Base-by-base conservation (phyloP, 2,797 vertebrate species). In the Cossypha dichroa region DNA sequence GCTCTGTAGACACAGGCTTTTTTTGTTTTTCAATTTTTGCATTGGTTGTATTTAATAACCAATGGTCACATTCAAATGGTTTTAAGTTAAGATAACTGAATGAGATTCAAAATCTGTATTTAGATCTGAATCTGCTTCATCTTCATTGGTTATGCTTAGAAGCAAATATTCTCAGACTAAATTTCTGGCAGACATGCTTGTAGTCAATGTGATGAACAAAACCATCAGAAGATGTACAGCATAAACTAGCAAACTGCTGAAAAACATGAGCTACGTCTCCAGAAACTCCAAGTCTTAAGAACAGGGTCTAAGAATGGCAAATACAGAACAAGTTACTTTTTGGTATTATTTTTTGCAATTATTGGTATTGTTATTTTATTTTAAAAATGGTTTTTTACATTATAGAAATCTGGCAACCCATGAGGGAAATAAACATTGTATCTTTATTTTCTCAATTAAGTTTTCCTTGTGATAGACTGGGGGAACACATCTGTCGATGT, bases 401-500 rank as follows among this genome's bases (percentile, higher is more conserved):
- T 84, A 26, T 60, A 94, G 56, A 88, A 93, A 95, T 88, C 46
- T 89, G 33, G 69, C 41, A 94, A 94, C 18, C 73, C 51, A 64
- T 45, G 58, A 63, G 55, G 83, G 83, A 81, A 80, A 38, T 56
- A 64, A 96, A 83, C 21, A 81, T 72, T 55, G 51, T 55, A 78
- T 93, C 76, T 72, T 94, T 85, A 77, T 45, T 72, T 90, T 97
- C 67, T 74, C 90, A 83, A 55, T 73, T 77, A 85, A 87, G 46
- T 93, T 85, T 85, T 70, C 79, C 81, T 96, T 95, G 94, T 93
- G 97, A 97, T 74, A 93, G 97, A 46, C 59, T 45, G 16, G 68
- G 59, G 81, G 73, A 83, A 93, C 69, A 41, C 85, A 96, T 97
- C 94, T 95, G 90, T 98, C 94, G 97, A 96, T 94, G 83, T 96